These are phyloP conservation scores for Drosophila neocordata DNA, from an alignment of 1,140 invertebrate species.

Conservation along the genomic window DNA sequence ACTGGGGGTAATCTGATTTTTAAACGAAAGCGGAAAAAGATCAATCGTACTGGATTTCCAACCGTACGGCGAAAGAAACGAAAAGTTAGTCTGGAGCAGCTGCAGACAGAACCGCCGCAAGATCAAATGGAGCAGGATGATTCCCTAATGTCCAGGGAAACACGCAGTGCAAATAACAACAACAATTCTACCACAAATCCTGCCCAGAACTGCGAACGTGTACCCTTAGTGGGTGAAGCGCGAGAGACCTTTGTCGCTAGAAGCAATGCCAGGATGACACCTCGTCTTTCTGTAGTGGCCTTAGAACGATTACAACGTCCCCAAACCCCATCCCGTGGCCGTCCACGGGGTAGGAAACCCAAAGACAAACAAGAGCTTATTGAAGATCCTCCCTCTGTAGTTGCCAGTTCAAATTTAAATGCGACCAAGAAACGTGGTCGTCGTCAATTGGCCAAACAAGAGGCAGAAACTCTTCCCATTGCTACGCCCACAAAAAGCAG, in stretches of 20 bases:
- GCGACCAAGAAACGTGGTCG: slow-evolving; percentile 61
- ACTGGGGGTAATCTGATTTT: slow-evolving; percentile 84
- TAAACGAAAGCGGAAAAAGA: slow-evolving; percentile 89
- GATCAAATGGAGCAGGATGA: slow-evolving; percentile 20
- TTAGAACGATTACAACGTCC: slow-evolving; percentile 85
- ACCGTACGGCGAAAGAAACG: slow-evolving; percentile 93
- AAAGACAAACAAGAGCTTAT: slow-evolving; percentile 25
- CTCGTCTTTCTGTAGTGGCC: slow-evolving; percentile 84
- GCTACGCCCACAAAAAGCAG: slow-evolving; percentile 47
- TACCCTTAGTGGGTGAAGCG: slow-evolving; percentile 86
- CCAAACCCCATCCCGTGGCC: slow-evolving; percentile 57
- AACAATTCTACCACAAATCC: background rate
- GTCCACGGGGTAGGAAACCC: slow-evolving; percentile 43
- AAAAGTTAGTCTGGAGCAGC: slow-evolving; percentile 83
- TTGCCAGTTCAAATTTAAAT: slow-evolving; percentile 12
- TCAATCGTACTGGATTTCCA: slow-evolving; percentile 94
- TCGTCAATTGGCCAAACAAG: slow-evolving; percentile 31
- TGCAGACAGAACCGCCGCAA: slow-evolving; percentile 10
- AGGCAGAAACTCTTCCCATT: slow-evolving; percentile 14
- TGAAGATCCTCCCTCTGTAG: background rate
- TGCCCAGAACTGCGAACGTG: slow-evolving; percentile 84
- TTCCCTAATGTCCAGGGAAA: slow-evolving; percentile 42
- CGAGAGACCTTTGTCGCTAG: slow-evolving; percentile 85
- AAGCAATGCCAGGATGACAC: slow-evolving; percentile 82
- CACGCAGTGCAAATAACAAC: slow-evolving; percentile 55